Base-by-base conservation (phyloP, 2,113 vertebrate genomes). In the Camelus dromedarius region DNA sequence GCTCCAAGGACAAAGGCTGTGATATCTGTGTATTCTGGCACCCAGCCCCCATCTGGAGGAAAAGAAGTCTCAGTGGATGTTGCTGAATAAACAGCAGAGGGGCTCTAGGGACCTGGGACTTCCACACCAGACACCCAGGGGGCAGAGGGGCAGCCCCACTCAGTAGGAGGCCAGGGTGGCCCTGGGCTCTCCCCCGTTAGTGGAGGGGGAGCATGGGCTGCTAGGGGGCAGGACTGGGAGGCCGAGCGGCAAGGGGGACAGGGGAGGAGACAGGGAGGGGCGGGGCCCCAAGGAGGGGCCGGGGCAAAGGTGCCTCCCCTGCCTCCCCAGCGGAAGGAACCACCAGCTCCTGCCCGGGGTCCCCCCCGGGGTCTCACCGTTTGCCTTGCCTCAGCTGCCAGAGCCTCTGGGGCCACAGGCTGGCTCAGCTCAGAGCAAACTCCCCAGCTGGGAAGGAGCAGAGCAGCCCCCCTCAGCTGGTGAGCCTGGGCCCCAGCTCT, bases 241-340 rank as follows among this genome's bases (percentile, higher is more conserved):
- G 14, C 66, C 28, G 18, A 62, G 56, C 19, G 0, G 28, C 9
- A 2, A 50, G 81, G 5, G 19, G 67, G 13, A 5, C 24, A 3
- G 73, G 28, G 32, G 32, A n/a, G 75, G 16, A 50, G 46, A 20
- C 5, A 20, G 91, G 1, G 3, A 19, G 10, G 13, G 9, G 30
- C 18, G 8, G 11, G 35, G 38, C 28, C 38, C 67, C 35, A 2
- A 22, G 54, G 80, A 3, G 38, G n/a, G 90, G 26, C 26, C 3
- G 7, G 77, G 73, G 13, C 90, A 91, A 58, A 93, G 67, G 60
- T 58, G 15, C 75, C 2, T 1, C 60, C 52, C 0, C 11, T 19
- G 1, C 28, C 0, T 0, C 6, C 35, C 38, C 18, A 7, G 4
- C 0, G 0, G 58, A 60, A 79, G 81, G 66, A 12, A 38, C 19